Evolutionary conservation across 2,113 vertebrate genomes (phyloP).

Genomic region (Boleophthalmus pectinirostris): DNA sequence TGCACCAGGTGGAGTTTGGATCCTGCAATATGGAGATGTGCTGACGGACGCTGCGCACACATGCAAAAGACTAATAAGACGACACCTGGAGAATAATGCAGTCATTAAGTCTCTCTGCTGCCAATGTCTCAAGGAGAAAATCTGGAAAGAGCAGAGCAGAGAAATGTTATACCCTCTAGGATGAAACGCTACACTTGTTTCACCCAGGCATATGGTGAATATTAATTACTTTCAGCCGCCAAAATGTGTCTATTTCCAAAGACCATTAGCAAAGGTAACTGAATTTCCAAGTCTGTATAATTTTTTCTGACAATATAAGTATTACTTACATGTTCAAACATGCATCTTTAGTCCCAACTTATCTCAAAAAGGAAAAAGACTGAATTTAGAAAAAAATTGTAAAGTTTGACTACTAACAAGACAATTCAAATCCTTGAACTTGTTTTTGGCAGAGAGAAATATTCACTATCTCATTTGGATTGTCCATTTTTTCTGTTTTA

Average conservation of each 20-base stretch:
- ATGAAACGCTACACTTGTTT: not conserved
- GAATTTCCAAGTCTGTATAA: not conserved
- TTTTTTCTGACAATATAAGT: too few species aligned
- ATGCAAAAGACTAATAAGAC: conserved; percentile 5
- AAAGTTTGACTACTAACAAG: too few species aligned
- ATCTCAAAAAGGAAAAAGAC: too few species aligned
- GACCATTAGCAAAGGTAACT: not conserved
- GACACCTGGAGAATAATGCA: conserved; percentile 17
- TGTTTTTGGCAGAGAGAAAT: too few species aligned
- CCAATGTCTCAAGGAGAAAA: not conserved
- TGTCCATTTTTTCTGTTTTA: too few species aligned
- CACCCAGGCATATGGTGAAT: not conserved
- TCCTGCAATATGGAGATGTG: conserved; percentile 21
- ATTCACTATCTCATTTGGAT: too few species aligned
- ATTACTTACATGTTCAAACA: too few species aligned
- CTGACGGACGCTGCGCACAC: conserved; percentile 7
- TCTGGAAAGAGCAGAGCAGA: conserved; percentile 4
- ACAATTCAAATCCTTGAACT: not conserved
- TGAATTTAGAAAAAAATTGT: not conserved
- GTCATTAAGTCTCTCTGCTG: conserved; percentile 10
- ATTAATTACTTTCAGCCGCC: not conserved
- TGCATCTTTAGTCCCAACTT: too few species aligned
- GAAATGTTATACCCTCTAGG: not conserved
- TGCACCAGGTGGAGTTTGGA: conserved; percentile 28
- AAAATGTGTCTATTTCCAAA: not conserved